phyloP scores from a whole-genome alignment of 2,113 vertebrate species.

The Reinhardtius hippoglossoides region DNA sequence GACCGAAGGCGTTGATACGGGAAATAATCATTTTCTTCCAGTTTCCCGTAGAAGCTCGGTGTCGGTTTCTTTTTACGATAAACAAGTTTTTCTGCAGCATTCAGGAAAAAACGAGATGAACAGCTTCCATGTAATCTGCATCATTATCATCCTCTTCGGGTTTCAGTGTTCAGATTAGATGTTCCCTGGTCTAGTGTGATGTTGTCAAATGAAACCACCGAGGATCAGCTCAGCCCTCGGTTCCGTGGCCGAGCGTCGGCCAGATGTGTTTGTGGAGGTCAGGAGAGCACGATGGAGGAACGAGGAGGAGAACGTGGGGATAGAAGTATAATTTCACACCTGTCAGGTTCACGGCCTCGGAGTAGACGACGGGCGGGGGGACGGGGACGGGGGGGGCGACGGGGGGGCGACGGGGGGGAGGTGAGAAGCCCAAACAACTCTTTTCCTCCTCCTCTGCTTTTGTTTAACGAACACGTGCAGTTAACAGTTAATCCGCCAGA shows the following conservation, averaged over 20 bases:
- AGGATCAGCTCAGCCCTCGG: too few species aligned
- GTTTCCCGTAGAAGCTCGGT: neutral
- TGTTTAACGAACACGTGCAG: constrained; percentile 22
- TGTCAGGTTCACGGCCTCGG: constrained; percentile 48
- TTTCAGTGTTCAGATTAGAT: too few species aligned
- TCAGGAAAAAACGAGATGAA: too few species aligned
- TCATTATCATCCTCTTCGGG: too few species aligned
- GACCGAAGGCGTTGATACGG: neutral
- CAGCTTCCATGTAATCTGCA: too few species aligned
- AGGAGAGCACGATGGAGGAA: constrained; percentile 14
- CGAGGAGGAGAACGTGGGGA: neutral
- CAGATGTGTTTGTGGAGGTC: constrained; percentile 62
- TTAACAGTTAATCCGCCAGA: neutral
- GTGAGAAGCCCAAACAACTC: constrained; percentile 28
- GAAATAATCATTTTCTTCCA: neutral
- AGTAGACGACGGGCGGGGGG: constrained; percentile 17
- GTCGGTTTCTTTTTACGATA: neutral
- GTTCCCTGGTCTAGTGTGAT: too few species aligned
- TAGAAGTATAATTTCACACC: constrained; percentile 57
- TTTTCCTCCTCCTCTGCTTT: constrained; percentile 42
- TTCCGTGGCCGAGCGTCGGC: neutral
- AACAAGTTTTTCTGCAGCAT: too few species aligned
- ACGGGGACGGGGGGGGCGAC: constrained; percentile 29
- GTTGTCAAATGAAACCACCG: too few species aligned
- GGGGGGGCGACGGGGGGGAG: constrained; percentile 30